Base-by-base conservation (phyloP, 2,797 vertebrate genomes). In the Garrulus glandarius region DNA sequence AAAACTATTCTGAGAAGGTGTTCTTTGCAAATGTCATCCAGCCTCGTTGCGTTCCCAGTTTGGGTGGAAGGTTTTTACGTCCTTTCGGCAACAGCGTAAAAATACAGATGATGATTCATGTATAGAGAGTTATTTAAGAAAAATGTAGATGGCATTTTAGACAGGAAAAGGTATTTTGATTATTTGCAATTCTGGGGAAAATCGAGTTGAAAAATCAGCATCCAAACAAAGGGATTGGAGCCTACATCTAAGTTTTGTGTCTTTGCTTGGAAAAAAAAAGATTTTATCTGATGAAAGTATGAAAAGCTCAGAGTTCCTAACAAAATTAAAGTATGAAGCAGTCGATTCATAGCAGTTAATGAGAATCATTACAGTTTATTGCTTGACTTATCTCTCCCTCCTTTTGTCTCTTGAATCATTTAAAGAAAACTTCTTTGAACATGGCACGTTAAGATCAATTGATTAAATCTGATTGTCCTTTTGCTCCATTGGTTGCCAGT, bases 21-120 rank as follows among this genome's bases (percentile, higher is more conserved):
- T 70, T 84, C 74, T 90, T 79, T 84, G 67, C 65, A 94, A 93
- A 94, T 91, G 91, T 84, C 89, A 92, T 21, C 44, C 53, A n/a
- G 34, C 47, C 67, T 75, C 7, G 1, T 4, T 63, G 52, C 30
- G 5, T 76, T 86, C 92, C 83, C 87, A 84, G 0, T 90, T 76
- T 60, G 37, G 20, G n/a, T 18, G 39, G 23, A 53, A 92, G 53
- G 26, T 22, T 84, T 69, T 81, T 59, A 15, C 5, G 47, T 86
- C 27, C 5, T 87, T 88, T 86, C 15, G 4, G 76, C 59, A 63
- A 18, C 24, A 39, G 29, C 0, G 0, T 68, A 76, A 93, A 87
- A 88, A 72, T 36, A 55, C 41, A 83, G 79, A 88, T 87, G 76
- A 92, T 85, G 76, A 92, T 85, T 92, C 86, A 80, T 44, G 23